Base-by-base conservation (phyloP, 92 coral and sea anemone species). In the Porites cylindrica region DNA sequence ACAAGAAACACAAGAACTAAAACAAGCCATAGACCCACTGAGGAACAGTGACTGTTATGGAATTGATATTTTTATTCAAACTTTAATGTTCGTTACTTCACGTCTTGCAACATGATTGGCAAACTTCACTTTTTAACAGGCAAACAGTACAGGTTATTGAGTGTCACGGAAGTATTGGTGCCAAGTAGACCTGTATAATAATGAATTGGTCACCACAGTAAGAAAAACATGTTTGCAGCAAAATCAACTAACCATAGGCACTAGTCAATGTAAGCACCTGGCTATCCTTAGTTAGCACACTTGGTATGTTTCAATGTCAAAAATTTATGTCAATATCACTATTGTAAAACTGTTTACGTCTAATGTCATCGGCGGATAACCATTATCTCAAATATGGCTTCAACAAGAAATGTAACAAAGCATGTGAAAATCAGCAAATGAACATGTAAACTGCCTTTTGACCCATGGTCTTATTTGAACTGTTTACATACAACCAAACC, bases 21-120 rank as follows among this genome's bases (percentile, higher is more conserved):
- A 75, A 72, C 56, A 72, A 50, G 18, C 59, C 78, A 74, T 74
- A 74, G 60, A 74, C 78, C 78, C 58, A 74, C 60, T 74, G 21
- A 74, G 78, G 62, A 32, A 74, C 78, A 74, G 78, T 74, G 78
- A 74, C 78, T 74, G 62, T 54, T 74, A 74, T 17, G 62, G n/a
- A n/a, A 74, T 74, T 74, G 78, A 74, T 43, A 74, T 74, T 50
- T 74, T 74, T 74, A 74, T 74, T 74, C 24, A 74, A 74, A 74
- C 78, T 54, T 20, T 74, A 50, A 1, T 11, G 60, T 74, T 74
- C 51, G 78, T 74, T 54, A 43, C 78, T 74, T 74, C 78, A 74
- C 54, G 62, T 43, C 62, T 75, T 51, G 63, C 65, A 75, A 75
- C 64, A 19, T 75, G 20, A 51, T 52, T 53, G 29, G 4, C 52